Base-by-base conservation (phyloP, 1,140 invertebrate genomes). In the Diploscapter pachys region DNA sequence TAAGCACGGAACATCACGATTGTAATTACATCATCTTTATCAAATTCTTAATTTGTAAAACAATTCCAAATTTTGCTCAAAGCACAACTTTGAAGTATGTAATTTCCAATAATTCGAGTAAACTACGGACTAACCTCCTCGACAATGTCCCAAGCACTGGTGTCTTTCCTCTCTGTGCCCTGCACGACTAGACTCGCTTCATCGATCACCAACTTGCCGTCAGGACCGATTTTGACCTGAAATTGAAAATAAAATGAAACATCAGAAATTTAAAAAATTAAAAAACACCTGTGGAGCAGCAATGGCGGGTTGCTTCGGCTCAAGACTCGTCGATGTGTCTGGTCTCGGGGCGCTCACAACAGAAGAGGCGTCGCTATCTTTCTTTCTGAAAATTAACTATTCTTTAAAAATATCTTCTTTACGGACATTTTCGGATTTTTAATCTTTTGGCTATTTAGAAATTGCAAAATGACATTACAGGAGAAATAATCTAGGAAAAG, bases 171-270 rank as follows among this genome's bases (percentile, higher is more conserved):
- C 51, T 59, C 56, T 51, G 64, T 54, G 4, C 63, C 64, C 49
- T 68, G 54, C 3, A 74, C 57, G 3, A 74, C 65, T 31, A 74
- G 53, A 69, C 73, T 74, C 5, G 48, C 63, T 48, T 74, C 73
- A 53, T 74, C 73, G 48, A 74, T 64, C 8, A 74, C 61, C 9
- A 74, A 51, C 31, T 53, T 6, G 31, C 73, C 73, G 56, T 74
- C 73, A 13, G 66, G 52, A 48, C 73, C 73, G 31, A 74, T 74
- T 69, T 74, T 74, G n/a, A 74, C 73, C 63, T 65, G 31, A 65
- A 65, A 9, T 50, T 31, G 13, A 50, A 65, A 8, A 31, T 31
- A 31, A 31, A 31, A 1, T 31, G 31, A 31, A 31, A 31, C n/a
- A 31, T 31, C 31, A 31, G 31, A 31, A 31, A 31, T 31, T 65